Percentiles rank a stretch among this genome's conserved stretches.
phyloP scores from a whole-genome alignment of 2,888 invertebrate species.

The Lingula anatina region DNA sequence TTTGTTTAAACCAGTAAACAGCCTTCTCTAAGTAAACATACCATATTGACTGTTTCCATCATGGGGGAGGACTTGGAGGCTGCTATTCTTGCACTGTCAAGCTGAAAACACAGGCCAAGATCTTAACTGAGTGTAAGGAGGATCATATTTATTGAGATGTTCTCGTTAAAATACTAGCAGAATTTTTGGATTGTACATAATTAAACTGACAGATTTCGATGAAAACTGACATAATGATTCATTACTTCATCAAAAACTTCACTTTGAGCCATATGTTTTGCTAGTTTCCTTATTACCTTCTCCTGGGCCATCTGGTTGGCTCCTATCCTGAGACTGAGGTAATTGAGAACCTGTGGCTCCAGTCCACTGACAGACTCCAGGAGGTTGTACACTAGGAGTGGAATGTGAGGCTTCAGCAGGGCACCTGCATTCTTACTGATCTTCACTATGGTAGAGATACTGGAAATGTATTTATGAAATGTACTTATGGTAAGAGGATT shows the following conservation, averaged over 20 bases:
- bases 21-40: constrained; percentile 14
- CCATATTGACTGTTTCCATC: constrained; percentile 74
- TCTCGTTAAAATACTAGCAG: too few species aligned
- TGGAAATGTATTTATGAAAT: constrained; percentile 46
- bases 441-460: constrained; percentile 79
- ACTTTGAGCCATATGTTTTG: too few species aligned
- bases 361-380: constrained; percentile 72
- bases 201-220: too few species aligned
- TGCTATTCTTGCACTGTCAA: constrained; percentile 73
- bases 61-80: constrained; percentile 81
- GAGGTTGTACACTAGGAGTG: constrained; percentile 75
- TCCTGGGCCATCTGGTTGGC: too few species aligned
- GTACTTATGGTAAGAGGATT: neutral
- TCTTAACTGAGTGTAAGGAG: too few species aligned
- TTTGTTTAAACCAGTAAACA: too few species aligned
- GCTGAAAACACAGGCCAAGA: constrained; percentile 25
- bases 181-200: too few species aligned
- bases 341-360: constrained; percentile 73
- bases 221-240: too few species aligned
- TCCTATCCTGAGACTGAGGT: constrained; percentile 66
- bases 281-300: too few species aligned
- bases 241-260: too few species aligned
- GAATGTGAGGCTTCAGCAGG: constrained; percentile 74
- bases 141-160: too few species aligned
- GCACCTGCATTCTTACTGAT: constrained; percentile 74